A percentile compares a stretch with the other conserved stretches of the same genome.
Conservation (phyloP, 2,888 invertebrate species). For the Pheosia gnoma region DNA sequence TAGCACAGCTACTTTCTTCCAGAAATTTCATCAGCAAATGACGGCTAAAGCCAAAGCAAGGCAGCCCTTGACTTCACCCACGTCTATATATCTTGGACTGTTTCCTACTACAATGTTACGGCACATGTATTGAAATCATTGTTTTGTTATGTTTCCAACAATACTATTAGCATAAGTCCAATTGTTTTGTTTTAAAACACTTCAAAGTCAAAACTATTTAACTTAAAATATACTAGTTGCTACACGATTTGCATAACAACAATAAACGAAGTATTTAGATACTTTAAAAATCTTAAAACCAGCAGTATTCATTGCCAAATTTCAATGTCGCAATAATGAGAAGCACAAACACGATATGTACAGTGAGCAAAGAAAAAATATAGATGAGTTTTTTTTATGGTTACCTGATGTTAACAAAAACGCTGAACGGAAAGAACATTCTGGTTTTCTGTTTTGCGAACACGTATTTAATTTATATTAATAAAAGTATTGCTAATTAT, state of each 20-base stretch:
- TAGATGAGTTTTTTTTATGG: slow-evolving; percentile 21
- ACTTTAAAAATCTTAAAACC: slow-evolving; percentile 27
- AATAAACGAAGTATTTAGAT: neutral
- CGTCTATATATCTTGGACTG: no score
- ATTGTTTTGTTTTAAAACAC: slow-evolving; percentile 6
- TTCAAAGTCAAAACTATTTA: slow-evolving; percentile 4
- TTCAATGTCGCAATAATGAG: slow-evolving; percentile 31
- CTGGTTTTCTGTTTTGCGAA: neutral
- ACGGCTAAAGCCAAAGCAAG: neutral
- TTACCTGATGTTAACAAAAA: slow-evolving; percentile 9
- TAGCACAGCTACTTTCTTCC: neutral
- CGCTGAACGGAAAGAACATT: neutral
- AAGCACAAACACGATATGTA: slow-evolving; percentile 25
- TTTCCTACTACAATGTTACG: no score
- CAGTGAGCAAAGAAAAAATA: slow-evolving; percentile 29
- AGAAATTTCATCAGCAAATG: neutral
- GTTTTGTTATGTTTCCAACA: neutral
- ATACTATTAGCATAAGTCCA: neutral
- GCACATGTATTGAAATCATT: neutral
- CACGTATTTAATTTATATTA: neutral
- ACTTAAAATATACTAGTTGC: neutral
- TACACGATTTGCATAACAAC: slow-evolving; percentile 2
- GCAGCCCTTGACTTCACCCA: no score
- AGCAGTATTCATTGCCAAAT: slow-evolving; percentile 26
- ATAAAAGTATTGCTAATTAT: neutral